A percentile compares a stretch with the other conserved stretches of the same genome.
Conservation (phyloP, 2,797 vertebrate genomes). For the Pseudochirops corinnae region DNA sequence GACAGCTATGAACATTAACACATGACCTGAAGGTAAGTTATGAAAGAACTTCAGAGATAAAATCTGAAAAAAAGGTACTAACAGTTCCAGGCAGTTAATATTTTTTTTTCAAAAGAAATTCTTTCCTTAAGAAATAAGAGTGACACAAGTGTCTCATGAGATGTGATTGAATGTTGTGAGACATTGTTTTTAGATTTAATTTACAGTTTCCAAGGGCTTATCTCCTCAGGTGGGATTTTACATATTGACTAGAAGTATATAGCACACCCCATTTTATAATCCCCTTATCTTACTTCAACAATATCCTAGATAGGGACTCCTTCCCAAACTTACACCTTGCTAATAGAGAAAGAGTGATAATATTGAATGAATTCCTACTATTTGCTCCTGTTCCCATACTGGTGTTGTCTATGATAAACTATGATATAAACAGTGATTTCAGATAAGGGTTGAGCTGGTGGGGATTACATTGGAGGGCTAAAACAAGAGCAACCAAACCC, state of each 20-base stretch:
- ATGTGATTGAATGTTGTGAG: slow-evolving; percentile 51
- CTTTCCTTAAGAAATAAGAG: slow-evolving; percentile 47
- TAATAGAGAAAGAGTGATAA: slow-evolving; percentile 82
- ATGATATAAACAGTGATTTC: slow-evolving; percentile 86
- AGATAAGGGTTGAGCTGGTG: slow-evolving; percentile 73
- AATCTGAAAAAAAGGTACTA: not conserved
- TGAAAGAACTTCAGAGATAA: not conserved
- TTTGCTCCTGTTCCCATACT: slow-evolving; percentile 79
- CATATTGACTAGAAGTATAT: slow-evolving; percentile 81
- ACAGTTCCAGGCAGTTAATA: not conserved
- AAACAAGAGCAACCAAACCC: not conserved
- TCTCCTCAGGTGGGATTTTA: slow-evolving; percentile 87
- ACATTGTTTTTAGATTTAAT: slow-evolving; percentile 79
- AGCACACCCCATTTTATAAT: slow-evolving; percentile 87
- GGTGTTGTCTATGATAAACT: slow-evolving; percentile 85
- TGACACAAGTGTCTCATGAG: slow-evolving; percentile 58
- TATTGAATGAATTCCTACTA: slow-evolving; percentile 74
- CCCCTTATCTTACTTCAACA: slow-evolving; percentile 90
- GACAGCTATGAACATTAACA: not conserved
- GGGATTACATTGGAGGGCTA: slow-evolving; percentile 18
- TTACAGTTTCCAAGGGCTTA: slow-evolving; percentile 86
- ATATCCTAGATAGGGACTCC: slow-evolving; percentile 81
- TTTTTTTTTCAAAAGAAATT: not conserved
- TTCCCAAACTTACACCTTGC: slow-evolving; percentile 85
- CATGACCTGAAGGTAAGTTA: not conserved